Evolutionary conservation across 2,113 vertebrate species (phyloP), one percentile per base, ranked within the genome.

Genomic region (Oophaga pumilio): DNA sequence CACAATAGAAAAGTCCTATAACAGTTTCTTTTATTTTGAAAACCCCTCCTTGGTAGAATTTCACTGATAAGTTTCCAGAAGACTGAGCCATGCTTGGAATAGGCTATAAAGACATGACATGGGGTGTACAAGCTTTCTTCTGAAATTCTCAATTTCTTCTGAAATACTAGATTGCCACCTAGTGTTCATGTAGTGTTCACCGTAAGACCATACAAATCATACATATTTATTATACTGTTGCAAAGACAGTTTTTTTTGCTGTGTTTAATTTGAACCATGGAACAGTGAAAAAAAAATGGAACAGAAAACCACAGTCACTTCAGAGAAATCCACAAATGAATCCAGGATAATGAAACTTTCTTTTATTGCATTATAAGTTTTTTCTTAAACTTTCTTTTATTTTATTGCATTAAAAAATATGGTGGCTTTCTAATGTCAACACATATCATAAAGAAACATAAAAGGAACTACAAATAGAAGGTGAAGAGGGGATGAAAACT

Each of bases 151-250:
- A 87, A 87, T 90, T 94, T 43, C 33, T 64, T 66, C 6, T 76
- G 53, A 88, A 83, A 76, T 88, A 69, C 87, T 91, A 91, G 88
- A 87, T 90, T 94, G 94, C 95, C 95, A 94, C 92, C 95, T 94
- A 90, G 91, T 90, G 95, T 91, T 90, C 60, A 89, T 91, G 77
- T 5, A 57, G 8, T 15, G 4, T 71, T 43, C 50, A 78, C 20
- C n/a, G n/a, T 28, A 26, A 12, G 14, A 26, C 10, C 22, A 68
- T 26, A 68, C 62, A 66, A 62, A 20, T 12, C 66, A 26, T 28
- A 6, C 12, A 69, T 69, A 9, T 69, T 28, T 71, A 33, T 17
- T 26, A 71, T 1, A 1, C 15, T 62, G 60, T 62, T 62, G 18
- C 60, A 20, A 8, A 0, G 17, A 69, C 66, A 69, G 66, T 13